Evolutionary conservation across 2,113 vertebrate genomes (phyloP).

Genomic region (Atractosteus spatula): DNA sequence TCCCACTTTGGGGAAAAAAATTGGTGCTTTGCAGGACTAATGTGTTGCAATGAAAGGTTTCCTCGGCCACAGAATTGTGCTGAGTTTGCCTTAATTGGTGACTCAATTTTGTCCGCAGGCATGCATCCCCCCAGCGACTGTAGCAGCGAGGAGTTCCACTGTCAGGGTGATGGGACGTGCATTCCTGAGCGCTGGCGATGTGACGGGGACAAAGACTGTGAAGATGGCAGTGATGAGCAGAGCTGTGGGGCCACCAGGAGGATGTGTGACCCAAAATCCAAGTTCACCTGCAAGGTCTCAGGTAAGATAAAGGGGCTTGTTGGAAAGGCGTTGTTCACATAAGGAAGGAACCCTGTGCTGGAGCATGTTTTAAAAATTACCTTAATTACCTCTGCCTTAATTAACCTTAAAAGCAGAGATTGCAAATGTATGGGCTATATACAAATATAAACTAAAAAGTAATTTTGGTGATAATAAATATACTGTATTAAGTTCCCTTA

Average conservation of each 20-base stretch:
- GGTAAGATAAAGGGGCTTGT: conserved; percentile 56
- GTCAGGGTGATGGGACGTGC: conserved; percentile 84
- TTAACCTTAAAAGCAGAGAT: no score
- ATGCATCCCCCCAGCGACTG: conserved; percentile 78
- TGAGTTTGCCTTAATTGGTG: conserved; percentile 1
- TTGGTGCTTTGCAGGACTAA: not conserved
- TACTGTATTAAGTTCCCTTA: no score
- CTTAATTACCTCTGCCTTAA: no score
- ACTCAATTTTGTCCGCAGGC: conserved; percentile 57
- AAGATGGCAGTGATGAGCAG: conserved; percentile 90
- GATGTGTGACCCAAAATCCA: conserved; percentile 84
- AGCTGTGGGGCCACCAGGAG: conserved; percentile 85
- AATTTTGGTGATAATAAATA: no score
- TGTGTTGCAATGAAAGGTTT: not conserved
- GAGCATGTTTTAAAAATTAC: no score
- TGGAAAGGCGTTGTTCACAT: no score
- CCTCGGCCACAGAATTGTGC: not conserved
- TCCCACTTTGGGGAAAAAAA: not conserved
- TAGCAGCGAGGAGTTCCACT: conserved; percentile 85
- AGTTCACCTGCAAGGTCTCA: conserved; percentile 90
- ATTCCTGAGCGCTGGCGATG: conserved; percentile 90
- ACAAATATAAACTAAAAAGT: no score
- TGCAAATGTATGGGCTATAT: no score
- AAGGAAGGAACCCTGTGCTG: no score
- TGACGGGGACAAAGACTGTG: conserved; percentile 94